These are phyloP conservation scores for Argya squamiceps DNA, from an alignment of 2,797 vertebrate genomes.

Conservation along the genomic window DNA sequence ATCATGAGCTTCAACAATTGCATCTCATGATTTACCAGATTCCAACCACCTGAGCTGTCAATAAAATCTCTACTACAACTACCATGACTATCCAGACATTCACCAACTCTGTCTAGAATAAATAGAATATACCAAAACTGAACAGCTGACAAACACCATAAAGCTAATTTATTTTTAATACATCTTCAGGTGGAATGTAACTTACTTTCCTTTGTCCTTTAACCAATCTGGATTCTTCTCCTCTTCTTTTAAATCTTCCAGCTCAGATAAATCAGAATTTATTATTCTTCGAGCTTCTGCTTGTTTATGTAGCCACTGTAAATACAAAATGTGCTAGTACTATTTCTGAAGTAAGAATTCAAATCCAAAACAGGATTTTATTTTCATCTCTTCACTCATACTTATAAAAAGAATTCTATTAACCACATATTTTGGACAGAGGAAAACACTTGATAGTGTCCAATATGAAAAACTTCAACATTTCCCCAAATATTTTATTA, in stretches of 20 bases:
- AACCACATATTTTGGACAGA: not conserved
- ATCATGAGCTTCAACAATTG: not conserved
- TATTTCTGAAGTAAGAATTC: not conserved
- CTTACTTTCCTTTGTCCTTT: constrained; percentile 94
- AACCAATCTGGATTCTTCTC: constrained; percentile 92
- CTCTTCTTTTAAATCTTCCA: constrained; percentile 87
- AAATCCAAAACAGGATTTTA: not conserved
- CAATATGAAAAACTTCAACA: not conserved
- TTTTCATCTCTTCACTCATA: not conserved
- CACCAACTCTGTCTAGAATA: not conserved
- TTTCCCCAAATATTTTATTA: not conserved
- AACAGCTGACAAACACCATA: not conserved
- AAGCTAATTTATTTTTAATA: not conserved
- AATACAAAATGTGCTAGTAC: not conserved
- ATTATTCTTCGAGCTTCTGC: constrained; percentile 83
- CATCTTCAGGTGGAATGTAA: constrained; percentile 20
- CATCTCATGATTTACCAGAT: not conserved
- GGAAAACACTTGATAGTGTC: not conserved
- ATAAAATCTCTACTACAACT: not conserved
- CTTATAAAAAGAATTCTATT: not conserved
- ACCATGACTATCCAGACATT: not conserved
- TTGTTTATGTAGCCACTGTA: constrained; percentile 91
- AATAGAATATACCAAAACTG: not conserved
- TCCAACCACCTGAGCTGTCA: not conserved
- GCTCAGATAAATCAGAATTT: constrained; percentile 77